Evolutionary conservation across 2,888 invertebrate genomes (phyloP).

Genomic region (Trachelus troglodyta): DNA sequence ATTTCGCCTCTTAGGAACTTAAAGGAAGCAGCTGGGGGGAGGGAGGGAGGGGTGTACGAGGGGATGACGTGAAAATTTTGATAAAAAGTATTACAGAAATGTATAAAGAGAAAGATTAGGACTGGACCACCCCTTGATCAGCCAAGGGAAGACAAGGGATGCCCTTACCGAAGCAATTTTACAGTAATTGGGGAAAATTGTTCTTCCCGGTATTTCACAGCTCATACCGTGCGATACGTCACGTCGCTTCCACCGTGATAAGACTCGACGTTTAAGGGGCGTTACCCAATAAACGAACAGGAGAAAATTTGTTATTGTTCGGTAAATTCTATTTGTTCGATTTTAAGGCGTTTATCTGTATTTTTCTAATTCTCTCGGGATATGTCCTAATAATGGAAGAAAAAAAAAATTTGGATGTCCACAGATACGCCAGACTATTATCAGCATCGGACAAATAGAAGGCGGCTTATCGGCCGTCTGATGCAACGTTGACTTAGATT

Average conservation of each 20-base stretch:
- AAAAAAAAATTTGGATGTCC: constrained; percentile 18
- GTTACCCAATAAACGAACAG: not conserved
- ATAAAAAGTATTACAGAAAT: not conserved
- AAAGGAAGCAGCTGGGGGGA: not conserved
- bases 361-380: not conserved
- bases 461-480: constrained; percentile 45
- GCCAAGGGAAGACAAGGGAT: not conserved
- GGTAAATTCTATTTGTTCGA: not conserved
- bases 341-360: not conserved
- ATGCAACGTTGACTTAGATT: constrained; percentile 60
- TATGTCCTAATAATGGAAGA: not conserved
- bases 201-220: not conserved
- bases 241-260: not conserved
- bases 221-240: not conserved
- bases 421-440: constrained; percentile 15
- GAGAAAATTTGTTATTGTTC: not conserved
- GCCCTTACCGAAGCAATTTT: not conserved
- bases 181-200: not conserved
- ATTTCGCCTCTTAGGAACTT: not conserved
- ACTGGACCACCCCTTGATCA: not conserved
- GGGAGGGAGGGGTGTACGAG: no score
- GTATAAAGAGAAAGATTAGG: not conserved
- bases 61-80: not conserved
- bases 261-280: not conserved
- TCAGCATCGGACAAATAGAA: constrained; percentile 43